These are phyloP conservation scores for Nomia melanderi DNA, from an alignment of 1,140 invertebrate genomes.

Conservation along the genomic window DNA sequence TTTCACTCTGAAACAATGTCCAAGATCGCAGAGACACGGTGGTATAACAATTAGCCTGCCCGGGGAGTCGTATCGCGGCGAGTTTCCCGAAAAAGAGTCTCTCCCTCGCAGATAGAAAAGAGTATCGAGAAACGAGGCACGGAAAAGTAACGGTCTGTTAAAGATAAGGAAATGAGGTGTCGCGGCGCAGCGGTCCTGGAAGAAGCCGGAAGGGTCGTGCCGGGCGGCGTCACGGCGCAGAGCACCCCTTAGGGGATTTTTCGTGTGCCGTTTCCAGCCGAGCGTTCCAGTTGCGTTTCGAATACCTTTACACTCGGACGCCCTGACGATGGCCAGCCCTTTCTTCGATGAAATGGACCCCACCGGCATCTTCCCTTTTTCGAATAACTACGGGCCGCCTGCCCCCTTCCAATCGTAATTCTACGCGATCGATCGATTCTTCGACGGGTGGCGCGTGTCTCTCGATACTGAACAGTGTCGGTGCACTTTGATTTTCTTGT, in stretches of 20 bases:
- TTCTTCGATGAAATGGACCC: constrained; percentile 45
- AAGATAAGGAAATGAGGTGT: constrained; percentile 82
- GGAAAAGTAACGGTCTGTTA: constrained; percentile 79
- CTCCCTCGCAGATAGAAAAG: constrained; percentile 59
- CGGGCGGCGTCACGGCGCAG: constrained; percentile 55
- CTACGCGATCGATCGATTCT: constrained; percentile 23
- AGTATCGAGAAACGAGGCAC: constrained; percentile 49
- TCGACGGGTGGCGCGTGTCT: not conserved
- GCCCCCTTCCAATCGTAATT: constrained; percentile 53
- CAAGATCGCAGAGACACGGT: not conserved
- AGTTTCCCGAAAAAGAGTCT: constrained; percentile 25
- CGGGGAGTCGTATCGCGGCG: not conserved
- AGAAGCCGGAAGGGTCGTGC: constrained; percentile 67
- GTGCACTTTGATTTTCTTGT: not conserved
- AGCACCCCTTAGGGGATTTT: constrained; percentile 73
- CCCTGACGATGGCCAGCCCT: constrained; percentile 62
- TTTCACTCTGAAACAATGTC: not conserved
- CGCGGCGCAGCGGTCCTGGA: constrained; percentile 70
- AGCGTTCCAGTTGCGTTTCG: constrained; percentile 62
- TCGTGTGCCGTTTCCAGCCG: constrained; percentile 57
- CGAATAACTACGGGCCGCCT: constrained; percentile 40
- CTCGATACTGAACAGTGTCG: not conserved
- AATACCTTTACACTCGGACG: constrained; percentile 80
- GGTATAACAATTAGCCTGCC: constrained; percentile 28
- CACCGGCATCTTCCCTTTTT: constrained; percentile 38